Evolutionary conservation across 92 coral and sea anemone species (phyloP).

Genomic region (Parazoanthus swiftii): DNA sequence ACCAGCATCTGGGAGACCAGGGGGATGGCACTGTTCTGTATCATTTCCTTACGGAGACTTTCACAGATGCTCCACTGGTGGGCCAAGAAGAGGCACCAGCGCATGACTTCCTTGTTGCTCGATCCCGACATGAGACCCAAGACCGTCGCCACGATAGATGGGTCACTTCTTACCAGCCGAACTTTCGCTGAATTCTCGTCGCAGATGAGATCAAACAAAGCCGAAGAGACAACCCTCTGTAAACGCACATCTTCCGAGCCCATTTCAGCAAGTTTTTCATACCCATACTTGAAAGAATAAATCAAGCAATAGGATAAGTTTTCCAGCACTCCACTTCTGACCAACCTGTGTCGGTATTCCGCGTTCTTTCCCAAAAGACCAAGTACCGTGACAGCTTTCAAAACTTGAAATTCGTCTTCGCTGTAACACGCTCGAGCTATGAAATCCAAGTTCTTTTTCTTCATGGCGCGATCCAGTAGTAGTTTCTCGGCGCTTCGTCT

Average conservation of each 20-base stretch:
- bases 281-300: constrained; percentile 72
- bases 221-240: constrained; percentile 73
- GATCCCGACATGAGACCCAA: constrained; percentile 70
- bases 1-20: constrained; percentile 75
- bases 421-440: constrained; percentile 68
- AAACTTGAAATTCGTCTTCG: constrained; percentile 66
- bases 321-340: constrained; percentile 69
- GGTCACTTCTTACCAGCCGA: constrained; percentile 60
- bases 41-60: constrained; percentile 58
- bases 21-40: constrained; percentile 60
- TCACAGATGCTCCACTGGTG: constrained; percentile 91
- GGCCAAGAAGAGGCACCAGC: constrained; percentile 72
- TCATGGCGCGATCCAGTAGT: constrained; percentile 77
- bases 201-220: constrained; percentile 80
- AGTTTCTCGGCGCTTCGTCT: constrained; percentile 84
- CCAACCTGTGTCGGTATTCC: constrained; percentile 56
- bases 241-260: constrained; percentile 67
- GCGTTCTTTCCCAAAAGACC: constrained; percentile 74
- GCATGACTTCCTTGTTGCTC: constrained; percentile 80
- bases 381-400: constrained; percentile 82
- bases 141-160: constrained; percentile 62
- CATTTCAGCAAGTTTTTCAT: constrained; percentile 54
- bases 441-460: constrained; percentile 65
- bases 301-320: constrained; percentile 73
- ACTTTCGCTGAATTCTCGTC: constrained; percentile 65